phyloP scores from a whole-genome alignment of 92 coral and sea anemone species.

The Micromussa lordhowensis region DNA sequence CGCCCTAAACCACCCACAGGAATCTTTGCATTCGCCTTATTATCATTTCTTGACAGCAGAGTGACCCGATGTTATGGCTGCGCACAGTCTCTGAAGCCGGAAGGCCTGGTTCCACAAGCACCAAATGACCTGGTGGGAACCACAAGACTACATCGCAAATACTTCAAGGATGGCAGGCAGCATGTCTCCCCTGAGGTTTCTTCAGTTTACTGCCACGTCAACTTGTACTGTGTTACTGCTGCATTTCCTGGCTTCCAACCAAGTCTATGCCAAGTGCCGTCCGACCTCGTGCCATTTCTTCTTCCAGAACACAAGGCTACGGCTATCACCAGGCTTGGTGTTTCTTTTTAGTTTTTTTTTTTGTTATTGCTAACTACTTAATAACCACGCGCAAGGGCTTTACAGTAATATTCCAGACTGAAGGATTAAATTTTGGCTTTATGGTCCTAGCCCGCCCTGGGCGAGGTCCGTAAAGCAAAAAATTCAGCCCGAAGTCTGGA shows the following conservation, averaged over 20 bases:
- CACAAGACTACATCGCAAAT: conserved; percentile 48
- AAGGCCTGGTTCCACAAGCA: conserved; percentile 54
- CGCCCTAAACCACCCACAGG: conserved; percentile 61
- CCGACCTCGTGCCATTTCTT: conserved; percentile 41
- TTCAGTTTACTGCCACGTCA: conserved; percentile 52
- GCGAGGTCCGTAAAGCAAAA: too few species aligned
- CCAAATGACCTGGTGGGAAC: conserved; percentile 31
- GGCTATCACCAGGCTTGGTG: conserved; percentile 3
- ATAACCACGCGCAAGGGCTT: too few species aligned
- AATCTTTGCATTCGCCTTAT: conserved; percentile 45
- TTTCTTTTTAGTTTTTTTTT: conserved; percentile 1
- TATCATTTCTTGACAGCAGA: conserved; percentile 60
- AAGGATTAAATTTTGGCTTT: too few species aligned
- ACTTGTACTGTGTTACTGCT: conserved; percentile 39
- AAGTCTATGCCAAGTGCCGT: conserved; percentile 27
- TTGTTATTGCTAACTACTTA: too few species aligned
- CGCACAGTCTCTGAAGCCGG: conserved; percentile 59
- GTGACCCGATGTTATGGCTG: conserved; percentile 76
- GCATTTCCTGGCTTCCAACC: conserved; percentile 25
- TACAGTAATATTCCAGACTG: too few species aligned
- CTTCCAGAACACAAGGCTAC: conserved; percentile 22
- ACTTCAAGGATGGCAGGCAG: conserved; percentile 49
- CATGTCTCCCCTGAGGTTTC: conserved; percentile 55
- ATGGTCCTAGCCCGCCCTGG: too few species aligned
- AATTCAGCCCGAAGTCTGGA: too few species aligned